Evolutionary conservation across 2,888 invertebrate genomes (phyloP).

Genomic region (Xestia xanthographa): DNA sequence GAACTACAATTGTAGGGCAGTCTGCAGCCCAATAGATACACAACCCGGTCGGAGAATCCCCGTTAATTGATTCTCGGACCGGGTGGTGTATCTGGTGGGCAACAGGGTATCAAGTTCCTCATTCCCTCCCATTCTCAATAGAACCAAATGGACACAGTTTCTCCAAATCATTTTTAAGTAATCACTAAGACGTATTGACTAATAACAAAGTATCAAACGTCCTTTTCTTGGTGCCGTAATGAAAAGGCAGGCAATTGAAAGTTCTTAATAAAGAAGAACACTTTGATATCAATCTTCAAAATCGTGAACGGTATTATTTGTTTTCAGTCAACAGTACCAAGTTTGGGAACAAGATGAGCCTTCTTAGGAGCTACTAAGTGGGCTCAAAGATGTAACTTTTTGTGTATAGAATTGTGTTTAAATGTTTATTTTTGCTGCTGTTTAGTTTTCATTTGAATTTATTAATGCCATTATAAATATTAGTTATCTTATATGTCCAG

Average conservation of each 20-base stretch:
- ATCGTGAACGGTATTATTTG: constrained; percentile 45
- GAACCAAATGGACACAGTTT: background rate
- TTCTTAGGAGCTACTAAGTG: constrained; percentile 28
- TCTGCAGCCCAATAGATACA: background rate
- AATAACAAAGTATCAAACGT: constrained; percentile 19
- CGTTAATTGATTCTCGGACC: too few species aligned
- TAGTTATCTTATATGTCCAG: too few species aligned
- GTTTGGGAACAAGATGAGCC: constrained; percentile 27
- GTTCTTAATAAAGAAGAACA: constrained; percentile 27
- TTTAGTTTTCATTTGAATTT: background rate
- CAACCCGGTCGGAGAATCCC: background rate
- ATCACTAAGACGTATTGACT: background rate
- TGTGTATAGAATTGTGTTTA: constrained; percentile 8
- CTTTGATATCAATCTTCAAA: constrained; percentile 42
- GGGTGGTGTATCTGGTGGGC: too few species aligned
- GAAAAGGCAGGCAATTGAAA: constrained; percentile 39
- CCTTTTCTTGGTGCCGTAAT: constrained; percentile 30
- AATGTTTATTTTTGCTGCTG: constrained; percentile 10
- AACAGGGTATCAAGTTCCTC: too few species aligned
- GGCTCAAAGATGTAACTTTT: constrained; percentile 29
- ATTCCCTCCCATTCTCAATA: too few species aligned
- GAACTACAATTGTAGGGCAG: background rate
- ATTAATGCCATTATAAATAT: too few species aligned
- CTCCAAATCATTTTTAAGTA: background rate
- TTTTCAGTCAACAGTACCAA: constrained; percentile 27